These are phyloP conservation scores for Euura saliciscinereae DNA, from an alignment of 1,140 invertebrate genomes.

Conservation along the genomic window DNA sequence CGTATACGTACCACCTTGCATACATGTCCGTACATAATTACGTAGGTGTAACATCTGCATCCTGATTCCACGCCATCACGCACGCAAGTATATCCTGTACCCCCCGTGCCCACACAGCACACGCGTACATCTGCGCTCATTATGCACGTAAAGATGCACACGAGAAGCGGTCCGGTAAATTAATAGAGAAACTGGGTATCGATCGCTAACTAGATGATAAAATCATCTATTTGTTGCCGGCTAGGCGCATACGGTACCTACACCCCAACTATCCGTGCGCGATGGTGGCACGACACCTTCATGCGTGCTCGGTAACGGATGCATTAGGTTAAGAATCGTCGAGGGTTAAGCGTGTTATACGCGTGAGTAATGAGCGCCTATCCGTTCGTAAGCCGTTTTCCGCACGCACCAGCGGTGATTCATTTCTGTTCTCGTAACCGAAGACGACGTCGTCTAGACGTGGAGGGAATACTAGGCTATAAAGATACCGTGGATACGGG, in stretches of 20 bases:
- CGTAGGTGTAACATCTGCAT: neutral
- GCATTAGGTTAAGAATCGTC: neutral
- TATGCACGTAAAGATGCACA: neutral
- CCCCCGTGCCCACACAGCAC: neutral
- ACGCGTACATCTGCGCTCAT: neutral
- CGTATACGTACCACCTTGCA: neutral
- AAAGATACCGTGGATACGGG: no score
- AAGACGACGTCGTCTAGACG: neutral
- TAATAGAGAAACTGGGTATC: neutral
- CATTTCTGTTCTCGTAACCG: neutral
- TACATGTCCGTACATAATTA: neutral
- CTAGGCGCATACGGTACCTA: neutral
- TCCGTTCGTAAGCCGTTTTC: neutral
- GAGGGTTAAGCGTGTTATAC: conserved; percentile 2
- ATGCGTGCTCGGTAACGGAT: neutral
- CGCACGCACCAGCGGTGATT: neutral
- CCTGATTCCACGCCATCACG: neutral
- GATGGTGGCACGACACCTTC: neutral
- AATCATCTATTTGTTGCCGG: neutral
- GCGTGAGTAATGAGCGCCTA: neutral
- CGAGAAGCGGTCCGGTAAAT: neutral
- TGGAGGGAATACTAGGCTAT: neutral
- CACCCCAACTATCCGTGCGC: neutral
- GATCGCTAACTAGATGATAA: neutral
- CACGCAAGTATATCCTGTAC: neutral